phyloP scores from a whole-genome alignment of 2,797 vertebrate species.

The Anniella stebbinsi region DNA sequence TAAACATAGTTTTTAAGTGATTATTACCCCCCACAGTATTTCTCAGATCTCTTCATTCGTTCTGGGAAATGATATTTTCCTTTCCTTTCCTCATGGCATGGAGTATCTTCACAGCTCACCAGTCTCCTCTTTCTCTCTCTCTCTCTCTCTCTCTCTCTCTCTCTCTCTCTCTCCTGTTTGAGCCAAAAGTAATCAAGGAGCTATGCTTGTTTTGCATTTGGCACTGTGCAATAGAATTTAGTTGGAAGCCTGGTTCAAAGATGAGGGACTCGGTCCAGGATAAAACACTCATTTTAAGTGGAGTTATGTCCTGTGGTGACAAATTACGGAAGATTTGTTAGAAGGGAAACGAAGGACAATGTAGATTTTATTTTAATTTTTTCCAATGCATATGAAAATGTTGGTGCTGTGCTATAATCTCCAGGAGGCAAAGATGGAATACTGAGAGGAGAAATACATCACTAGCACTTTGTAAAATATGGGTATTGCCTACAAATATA shows the following conservation, averaged over 20 bases:
- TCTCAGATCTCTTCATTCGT: constrained; percentile 22
- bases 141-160: no score
- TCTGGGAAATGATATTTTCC: constrained; percentile 15
- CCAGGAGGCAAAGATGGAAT: constrained; percentile 14
- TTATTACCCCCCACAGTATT: background rate
- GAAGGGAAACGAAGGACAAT: constrained; percentile 62
- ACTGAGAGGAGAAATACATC: constrained; percentile 9
- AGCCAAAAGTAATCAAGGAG: constrained; percentile 54
- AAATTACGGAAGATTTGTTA: constrained; percentile 50
- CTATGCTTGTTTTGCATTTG: constrained; percentile 50
- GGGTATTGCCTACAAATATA: constrained; percentile 23
- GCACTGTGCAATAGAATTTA: constrained; percentile 39
- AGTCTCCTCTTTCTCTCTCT: constrained; percentile 1
- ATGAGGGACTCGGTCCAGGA: constrained; percentile 39
- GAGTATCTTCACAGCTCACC: constrained; percentile 32
- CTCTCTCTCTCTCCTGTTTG: background rate
- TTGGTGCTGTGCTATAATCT: background rate
- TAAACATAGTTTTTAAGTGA: background rate
- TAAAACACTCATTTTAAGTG: constrained; percentile 56
- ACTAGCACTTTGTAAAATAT: constrained; percentile 39
- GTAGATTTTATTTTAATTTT: constrained; percentile 62
- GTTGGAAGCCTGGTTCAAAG: constrained; percentile 37
- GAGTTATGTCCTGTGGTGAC: constrained; percentile 59
- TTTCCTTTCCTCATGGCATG: constrained; percentile 35
- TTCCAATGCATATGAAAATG: background rate